Evolutionary conservation across 2,797 vertebrate species (phyloP).

Genomic region (Astyanax mexicanus): DNA sequence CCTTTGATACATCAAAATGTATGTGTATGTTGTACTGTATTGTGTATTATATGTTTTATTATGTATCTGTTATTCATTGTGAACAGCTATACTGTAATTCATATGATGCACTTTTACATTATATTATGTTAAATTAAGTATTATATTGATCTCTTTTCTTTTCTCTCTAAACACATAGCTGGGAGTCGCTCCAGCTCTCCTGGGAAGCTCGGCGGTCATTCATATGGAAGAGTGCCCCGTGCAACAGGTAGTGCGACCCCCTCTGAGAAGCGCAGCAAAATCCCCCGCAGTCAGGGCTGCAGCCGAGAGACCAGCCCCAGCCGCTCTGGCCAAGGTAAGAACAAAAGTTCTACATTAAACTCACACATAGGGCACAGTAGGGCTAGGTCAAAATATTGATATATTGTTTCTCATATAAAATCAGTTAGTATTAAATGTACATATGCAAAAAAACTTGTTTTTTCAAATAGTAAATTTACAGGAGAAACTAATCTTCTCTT

Average conservation of each 20-base stretch:
- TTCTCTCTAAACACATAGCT: constrained; percentile 73
- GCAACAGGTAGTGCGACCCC: constrained; percentile 72
- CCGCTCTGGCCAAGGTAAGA: constrained; percentile 87
- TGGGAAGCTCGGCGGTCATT: constrained; percentile 86
- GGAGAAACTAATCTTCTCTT: no score
- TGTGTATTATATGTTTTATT: neutral
- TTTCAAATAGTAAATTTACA: no score
- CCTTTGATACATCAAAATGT: neutral
- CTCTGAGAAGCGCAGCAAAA: constrained; percentile 85
- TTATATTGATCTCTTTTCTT: no score
- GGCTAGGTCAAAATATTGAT: neutral
- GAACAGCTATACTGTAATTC: no score
- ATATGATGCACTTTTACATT: no score
- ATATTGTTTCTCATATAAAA: no score
- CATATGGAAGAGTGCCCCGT: constrained; percentile 82
- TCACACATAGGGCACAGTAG: neutral
- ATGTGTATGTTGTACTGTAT: neutral
- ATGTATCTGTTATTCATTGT: neutral
- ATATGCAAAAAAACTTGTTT: no score
- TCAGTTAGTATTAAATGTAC: no score
- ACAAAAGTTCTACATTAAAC: neutral
- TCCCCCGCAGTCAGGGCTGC: constrained; percentile 95
- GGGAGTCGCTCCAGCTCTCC: constrained; percentile 94
- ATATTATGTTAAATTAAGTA: no score
- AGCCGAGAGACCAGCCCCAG: constrained; percentile 95